phyloP scores from a whole-genome alignment of 2,113 vertebrate genomes.

The Phyllopteryx taeniolatus region DNA sequence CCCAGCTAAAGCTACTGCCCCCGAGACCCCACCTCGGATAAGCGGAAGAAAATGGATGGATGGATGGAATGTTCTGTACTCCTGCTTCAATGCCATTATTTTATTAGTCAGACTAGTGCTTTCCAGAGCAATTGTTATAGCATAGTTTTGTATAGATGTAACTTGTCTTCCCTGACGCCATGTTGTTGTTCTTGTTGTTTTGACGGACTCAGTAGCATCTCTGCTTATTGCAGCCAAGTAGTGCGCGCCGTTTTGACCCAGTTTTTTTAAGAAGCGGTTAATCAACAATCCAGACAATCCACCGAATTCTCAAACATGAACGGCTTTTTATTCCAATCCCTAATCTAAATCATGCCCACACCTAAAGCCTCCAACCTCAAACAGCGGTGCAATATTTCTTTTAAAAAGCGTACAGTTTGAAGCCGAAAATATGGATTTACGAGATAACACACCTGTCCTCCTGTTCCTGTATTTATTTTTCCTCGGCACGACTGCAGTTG shows the following conservation, averaged over 20 bases:
- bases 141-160: not conserved
- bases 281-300: not conserved
- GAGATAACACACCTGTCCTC: not conserved
- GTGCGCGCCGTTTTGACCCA: not conserved
- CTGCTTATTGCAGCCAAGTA: not conserved
- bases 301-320: not conserved
- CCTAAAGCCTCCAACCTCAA: not conserved
- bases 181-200: not conserved
- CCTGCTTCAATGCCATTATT: too few species aligned
- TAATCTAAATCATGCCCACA: not conserved
- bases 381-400: not conserved
- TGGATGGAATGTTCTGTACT: too few species aligned
- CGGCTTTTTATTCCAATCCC: not conserved
- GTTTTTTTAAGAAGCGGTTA: not conserved
- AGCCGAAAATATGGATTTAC: slow-evolving; percentile 1
- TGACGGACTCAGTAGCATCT: not conserved
- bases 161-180: not conserved
- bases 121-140: not conserved
- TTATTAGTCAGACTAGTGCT: too few species aligned
- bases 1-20: too few species aligned
- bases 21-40: too few species aligned
- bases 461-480: slow-evolving; percentile 13
- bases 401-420: not conserved
- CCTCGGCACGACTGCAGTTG: slow-evolving; percentile 1
- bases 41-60: too few species aligned